Percentiles rank a stretch among this genome's conserved stretches.
phyloP scores from a whole-genome alignment of 1,140 invertebrate species.

The Pseudoatta argentina region DNA sequence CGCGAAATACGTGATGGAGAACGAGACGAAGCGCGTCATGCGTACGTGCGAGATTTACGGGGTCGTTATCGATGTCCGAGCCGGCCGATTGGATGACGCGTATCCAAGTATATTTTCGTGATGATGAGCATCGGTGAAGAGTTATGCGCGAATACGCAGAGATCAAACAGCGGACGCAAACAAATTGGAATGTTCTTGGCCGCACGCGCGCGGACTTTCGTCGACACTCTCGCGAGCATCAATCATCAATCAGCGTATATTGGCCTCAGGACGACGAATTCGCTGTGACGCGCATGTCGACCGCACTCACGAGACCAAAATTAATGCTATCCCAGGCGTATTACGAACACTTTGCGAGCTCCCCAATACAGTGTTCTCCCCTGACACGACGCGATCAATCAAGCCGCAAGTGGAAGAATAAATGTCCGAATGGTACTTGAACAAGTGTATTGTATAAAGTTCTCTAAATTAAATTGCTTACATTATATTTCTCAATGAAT shows the following conservation, averaged over 20 bases:
- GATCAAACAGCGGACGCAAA: constrained; percentile 54
- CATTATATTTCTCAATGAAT: not conserved
- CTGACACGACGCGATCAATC: constrained; percentile 33
- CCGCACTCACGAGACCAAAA: constrained; percentile 56
- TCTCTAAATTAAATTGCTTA: not conserved
- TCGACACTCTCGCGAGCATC: constrained; percentile 53
- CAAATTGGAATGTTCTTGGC: constrained; percentile 53
- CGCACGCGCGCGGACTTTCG: constrained; percentile 51
- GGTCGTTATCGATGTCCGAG: constrained; percentile 29
- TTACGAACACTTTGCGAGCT: constrained; percentile 56
- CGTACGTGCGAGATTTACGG: constrained; percentile 6
- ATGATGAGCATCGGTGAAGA: constrained; percentile 39
- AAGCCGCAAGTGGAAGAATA: constrained; percentile 19
- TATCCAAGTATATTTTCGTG: constrained; percentile 50
- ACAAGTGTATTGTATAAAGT: constrained; percentile 6
- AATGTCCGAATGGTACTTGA: not conserved
- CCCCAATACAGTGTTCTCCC: constrained; percentile 29
- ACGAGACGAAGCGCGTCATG: not conserved
- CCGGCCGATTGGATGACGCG: constrained; percentile 28
- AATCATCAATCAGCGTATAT: constrained; percentile 63
- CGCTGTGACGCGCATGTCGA: constrained; percentile 51
- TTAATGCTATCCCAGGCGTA: constrained; percentile 46
- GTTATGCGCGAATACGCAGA: constrained; percentile 46
- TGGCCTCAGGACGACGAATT: constrained; percentile 66
- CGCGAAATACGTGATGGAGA: not conserved